Base-by-base conservation (phyloP, 2,797 vertebrate species). In the Siniperca obscura region DNA sequence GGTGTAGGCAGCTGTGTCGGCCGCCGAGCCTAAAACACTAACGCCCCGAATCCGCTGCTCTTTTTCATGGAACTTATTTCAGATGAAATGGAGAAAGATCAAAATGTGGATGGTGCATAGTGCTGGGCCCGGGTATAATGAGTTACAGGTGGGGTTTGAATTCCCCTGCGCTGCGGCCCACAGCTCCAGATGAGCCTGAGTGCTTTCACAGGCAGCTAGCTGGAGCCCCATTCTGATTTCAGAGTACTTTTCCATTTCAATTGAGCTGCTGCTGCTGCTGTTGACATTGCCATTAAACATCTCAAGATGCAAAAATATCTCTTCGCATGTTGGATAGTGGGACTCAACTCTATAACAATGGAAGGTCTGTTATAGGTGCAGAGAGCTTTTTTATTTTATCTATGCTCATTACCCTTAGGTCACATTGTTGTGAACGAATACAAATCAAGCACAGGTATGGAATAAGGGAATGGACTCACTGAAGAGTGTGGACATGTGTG, bases 81-180 rank as follows among this genome's bases (percentile, higher is more conserved):
- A 91, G 87, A 90, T 82, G 83, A 89, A 93, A 93, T 84, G 87
- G 90, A 93, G 83, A 85, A 84, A 91, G 90, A 92, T 94, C 91
- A 92, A 94, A 94, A 94, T 93, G 91, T 83, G 88, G 85, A 94
- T 84, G 88, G 89, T 86, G 89, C 88, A 80, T 62, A 86, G 89
- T 65, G 79, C 77, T 34, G 52, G 83, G 88, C 79, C 64, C n/a
- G 76, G 84, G 88, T 87, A 91, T 95, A 95, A 95, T 93, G 92
- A 95, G 90, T 91, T 89, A 90, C 94, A 95, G 93, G 94, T 94
- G 94, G 88, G 83, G 82, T 83, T 86, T 87, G 77, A 91, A 90
- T 91, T 90, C 90, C 82, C 84, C 78, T 25, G 86, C 7, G 70
- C 84, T 75, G 88, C 16, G 21, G 85, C 87, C 84, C 78, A 83